phyloP scores from a whole-genome alignment of 2,888 invertebrate genomes.

The Noctua janthe region DNA sequence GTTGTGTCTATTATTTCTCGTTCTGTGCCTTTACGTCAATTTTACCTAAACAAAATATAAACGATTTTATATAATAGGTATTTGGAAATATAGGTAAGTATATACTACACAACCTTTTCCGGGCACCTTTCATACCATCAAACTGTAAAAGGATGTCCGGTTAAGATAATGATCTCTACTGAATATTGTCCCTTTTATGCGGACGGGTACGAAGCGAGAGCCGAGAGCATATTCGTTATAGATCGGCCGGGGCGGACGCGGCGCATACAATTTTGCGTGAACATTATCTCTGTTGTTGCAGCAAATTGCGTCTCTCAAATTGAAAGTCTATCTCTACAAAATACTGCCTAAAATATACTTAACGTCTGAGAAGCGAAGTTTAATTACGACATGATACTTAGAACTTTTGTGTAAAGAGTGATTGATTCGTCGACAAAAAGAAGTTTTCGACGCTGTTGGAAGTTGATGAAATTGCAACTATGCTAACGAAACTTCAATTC shows the following conservation, averaged over 20 bases:
- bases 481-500: not conserved
- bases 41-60: constrained; percentile 2
- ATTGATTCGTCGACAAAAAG: constrained; percentile 4
- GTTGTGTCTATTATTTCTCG: not conserved
- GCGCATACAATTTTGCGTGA: constrained; percentile 80
- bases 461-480: not conserved
- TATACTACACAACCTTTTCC: constrained; percentile 23
- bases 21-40: not conserved
- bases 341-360: constrained; percentile 70
- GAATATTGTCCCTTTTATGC: constrained; percentile 62
- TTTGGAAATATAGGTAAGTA: constrained; percentile 7
- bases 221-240: constrained; percentile 65
- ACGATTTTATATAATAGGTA: not conserved
- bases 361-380: constrained; percentile 66
- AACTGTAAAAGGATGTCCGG: constrained; percentile 54
- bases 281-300: constrained; percentile 82
- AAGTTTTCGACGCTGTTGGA: not conserved
- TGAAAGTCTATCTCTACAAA: constrained; percentile 72
- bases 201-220: constrained; percentile 39
- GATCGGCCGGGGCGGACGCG: constrained; percentile 66
- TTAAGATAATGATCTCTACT: constrained; percentile 56
- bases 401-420: constrained; percentile 25
- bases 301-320: constrained; percentile 75
- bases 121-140: constrained; percentile 42
- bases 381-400: constrained; percentile 57